phyloP scores from a whole-genome alignment of 2,113 vertebrate species.

The Myxocyprinus asiaticus region DNA sequence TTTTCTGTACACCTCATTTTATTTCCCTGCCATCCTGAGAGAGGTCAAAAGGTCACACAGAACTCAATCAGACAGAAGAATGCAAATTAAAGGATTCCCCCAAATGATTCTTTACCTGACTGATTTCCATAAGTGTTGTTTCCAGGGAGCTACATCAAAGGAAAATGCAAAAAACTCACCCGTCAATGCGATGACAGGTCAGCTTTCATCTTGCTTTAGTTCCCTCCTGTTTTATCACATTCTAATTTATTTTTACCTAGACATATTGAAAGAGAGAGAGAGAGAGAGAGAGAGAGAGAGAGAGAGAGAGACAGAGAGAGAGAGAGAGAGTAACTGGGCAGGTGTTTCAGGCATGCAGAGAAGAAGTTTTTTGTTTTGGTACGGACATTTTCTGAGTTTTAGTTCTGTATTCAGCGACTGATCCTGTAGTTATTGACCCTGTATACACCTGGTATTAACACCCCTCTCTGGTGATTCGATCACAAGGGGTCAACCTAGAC shows the following conservation, averaged over 20 bases:
- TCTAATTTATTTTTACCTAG: constrained; percentile 47
- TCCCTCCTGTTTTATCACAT: constrained; percentile 43
- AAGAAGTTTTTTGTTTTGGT: neutral
- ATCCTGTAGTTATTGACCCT: neutral
- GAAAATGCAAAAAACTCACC: constrained; percentile 22
- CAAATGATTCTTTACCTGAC: constrained; percentile 16
- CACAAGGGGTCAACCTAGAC: no score
- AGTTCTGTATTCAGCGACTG: neutral
- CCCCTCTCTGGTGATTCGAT: neutral
- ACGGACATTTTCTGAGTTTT: neutral
- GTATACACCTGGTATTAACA: neutral
- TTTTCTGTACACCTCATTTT: neutral
- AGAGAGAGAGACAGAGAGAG: constrained; percentile 20
- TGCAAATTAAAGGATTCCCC: constrained; percentile 25
- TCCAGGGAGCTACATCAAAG: constrained; percentile 51
- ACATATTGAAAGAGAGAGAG: no score
- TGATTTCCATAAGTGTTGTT: constrained; percentile 44
- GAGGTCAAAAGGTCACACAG: constrained; percentile 35
- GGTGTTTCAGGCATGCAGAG: neutral
- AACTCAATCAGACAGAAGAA: constrained; percentile 9
- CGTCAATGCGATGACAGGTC: constrained; percentile 43
- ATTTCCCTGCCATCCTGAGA: neutral
- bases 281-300: constrained; percentile 21
- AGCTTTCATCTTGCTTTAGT: constrained; percentile 54
- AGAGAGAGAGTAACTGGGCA: neutral